Evolutionary conservation across 2,797 vertebrate genomes (phyloP), one percentile per base, ranked within the genome.

Genomic region (Darevskia mixta): DNA sequence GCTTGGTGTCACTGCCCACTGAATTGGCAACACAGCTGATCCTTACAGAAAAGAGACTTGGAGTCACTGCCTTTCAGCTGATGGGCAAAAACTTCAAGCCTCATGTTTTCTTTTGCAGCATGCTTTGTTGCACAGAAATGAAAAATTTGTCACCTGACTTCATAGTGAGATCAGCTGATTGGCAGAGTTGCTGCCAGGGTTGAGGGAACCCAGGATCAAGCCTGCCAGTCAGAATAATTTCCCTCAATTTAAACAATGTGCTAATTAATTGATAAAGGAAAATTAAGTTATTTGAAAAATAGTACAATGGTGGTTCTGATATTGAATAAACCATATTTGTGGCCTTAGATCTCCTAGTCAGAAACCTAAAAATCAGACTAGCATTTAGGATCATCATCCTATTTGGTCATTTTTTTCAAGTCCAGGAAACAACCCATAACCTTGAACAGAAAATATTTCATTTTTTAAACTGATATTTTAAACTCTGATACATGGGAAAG

Each of bases 321-420:
- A 71, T 20, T 82, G 71, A 87, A 87, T 1, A 86, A 79, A 81
- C 6, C 25, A 23, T 58, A 71, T 61, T 86, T 88, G 85, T 2
- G 66, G 71, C 18, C 17, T 64, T 73, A 2, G 35, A 86, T 55
- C 49, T 88, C 11, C 0, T 79, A 27, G 38, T 41, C 13, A 87
- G 93, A 91, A n/a, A 77, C 38, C 0, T 86, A 86, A 93, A 92
- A 87, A 72, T 25, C 29, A 79, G 66, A 72, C 8, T 66, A 3
- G 13, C 8, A 55, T 88, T 86, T 72, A 41, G 85, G 61, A 35
- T 49, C 73, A 91, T 32, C 41, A 55, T 15, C 20, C 18, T 41
- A 32, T 0, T 11, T 41, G 3, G 0, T 87, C 91, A 90, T 29
- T 90, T 38, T 38, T 43, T 86, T 55, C 71, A 92, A 61, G 73